phyloP scores from a whole-genome alignment of 2,113 vertebrate genomes.

The Heteronetta atricapilla region DNA sequence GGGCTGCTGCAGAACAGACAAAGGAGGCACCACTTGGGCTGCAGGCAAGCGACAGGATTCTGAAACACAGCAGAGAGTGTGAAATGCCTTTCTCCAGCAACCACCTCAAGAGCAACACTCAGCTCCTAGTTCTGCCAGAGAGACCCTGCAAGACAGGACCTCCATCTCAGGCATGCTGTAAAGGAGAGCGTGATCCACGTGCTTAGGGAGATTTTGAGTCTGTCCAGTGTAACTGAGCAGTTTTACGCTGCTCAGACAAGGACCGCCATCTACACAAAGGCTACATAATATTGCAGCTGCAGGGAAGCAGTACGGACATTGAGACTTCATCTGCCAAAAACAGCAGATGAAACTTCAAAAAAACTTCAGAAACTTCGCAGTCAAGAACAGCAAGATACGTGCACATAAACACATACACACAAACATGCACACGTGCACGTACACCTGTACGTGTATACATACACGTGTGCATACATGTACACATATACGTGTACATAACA shows the following conservation, averaged over 20 bases:
- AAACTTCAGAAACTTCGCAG: not conserved
- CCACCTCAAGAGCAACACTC: not conserved
- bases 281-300: not conserved
- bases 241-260: not conserved
- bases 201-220: not conserved
- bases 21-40: slow-evolving; percentile 94
- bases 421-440: not conserved
- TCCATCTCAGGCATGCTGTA: not conserved
- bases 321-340: not conserved
- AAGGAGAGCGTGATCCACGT: not conserved
- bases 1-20: slow-evolving; percentile 92
- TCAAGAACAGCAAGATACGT: not conserved
- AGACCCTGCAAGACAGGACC: not conserved
- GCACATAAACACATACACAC: not conserved
- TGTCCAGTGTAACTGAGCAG: not conserved
- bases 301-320: not conserved
- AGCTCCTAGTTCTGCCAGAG: fast-evolving
- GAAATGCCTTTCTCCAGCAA: not conserved
- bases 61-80: slow-evolving; percentile 67
- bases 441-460: not conserved
- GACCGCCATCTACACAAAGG: not conserved
- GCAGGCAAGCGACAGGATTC: slow-evolving; percentile 93
- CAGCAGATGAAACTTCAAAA: too few relatives aligned
- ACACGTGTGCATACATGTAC: not conserved
- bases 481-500: too few relatives aligned